phyloP scores from a whole-genome alignment of 30 jellyfish, hydroid and myxozoan species.

The Pseudorhiza aurosa region DNA sequence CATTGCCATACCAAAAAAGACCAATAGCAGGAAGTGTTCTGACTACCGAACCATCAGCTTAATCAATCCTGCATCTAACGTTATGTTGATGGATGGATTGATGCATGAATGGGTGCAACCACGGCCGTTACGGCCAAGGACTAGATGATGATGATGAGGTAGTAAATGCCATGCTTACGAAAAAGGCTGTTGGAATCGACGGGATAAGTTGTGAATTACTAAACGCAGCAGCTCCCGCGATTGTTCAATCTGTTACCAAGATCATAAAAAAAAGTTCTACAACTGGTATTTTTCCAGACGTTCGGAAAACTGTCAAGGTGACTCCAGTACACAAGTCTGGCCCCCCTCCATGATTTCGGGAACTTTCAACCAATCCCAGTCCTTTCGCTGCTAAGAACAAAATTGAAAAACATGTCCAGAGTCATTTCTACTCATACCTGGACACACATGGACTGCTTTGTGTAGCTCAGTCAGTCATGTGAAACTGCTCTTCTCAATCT shows the following conservation, averaged over 20 bases:
- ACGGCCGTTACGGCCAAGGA: no score
- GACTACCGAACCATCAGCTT: no score
- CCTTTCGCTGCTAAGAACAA: slow-evolving; percentile 18
- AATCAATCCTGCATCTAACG: no score
- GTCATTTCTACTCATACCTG: slow-evolving; percentile 37
- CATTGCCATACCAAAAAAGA: no score
- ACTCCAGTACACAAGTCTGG: slow-evolving; percentile 45
- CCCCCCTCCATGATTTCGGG: slow-evolving; percentile 19
- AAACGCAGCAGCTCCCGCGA: neutral
- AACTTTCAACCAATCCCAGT: slow-evolving; percentile 38
- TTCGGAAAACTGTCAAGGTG: slow-evolving; percentile 8
- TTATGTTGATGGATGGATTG: no score
- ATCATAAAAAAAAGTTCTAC: slow-evolving; percentile 6
- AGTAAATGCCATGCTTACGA: neutral
- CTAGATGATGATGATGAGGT: no score
- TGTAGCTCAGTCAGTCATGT: slow-evolving; percentile 36
- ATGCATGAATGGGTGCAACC: no score
- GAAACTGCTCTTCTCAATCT: neutral
- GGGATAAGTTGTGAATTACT: neutral
- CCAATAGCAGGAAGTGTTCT: no score
- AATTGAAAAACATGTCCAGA: slow-evolving; percentile 36
- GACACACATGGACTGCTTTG: slow-evolving; percentile 34
- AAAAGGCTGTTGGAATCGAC: neutral
- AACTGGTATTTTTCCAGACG: slow-evolving; percentile 28
- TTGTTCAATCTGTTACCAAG: slow-evolving; percentile 20